Percentiles rank a stretch among this genome's conserved stretches.
Evolutionary conservation across 2,797 vertebrate species (phyloP).

Genomic region (Adrianichthys oophorus): DNA sequence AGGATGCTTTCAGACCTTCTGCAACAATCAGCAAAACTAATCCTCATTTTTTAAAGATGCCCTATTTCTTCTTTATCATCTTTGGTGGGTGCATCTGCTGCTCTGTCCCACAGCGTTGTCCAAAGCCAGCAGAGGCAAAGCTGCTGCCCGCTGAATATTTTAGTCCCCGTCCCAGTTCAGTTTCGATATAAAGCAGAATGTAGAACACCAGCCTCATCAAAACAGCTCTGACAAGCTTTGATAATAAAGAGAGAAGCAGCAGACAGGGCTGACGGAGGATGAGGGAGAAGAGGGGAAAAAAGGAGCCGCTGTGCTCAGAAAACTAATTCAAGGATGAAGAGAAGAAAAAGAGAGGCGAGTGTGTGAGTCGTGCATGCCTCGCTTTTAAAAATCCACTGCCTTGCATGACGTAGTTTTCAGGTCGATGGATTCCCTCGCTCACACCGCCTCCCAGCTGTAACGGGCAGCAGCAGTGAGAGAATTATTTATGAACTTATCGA

Average conservation of each 20-base stretch:
- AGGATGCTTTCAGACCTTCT: not conserved
- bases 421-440: conserved; percentile 35
- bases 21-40: no score
- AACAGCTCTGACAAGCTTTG: not conserved
- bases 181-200: not conserved
- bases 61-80: no score
- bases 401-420: conserved; percentile 37
- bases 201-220: not conserved
- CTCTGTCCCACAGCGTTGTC: no score
- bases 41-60: no score
- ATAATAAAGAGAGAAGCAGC: not conserved
- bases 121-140: no score
- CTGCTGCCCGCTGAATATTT: not conserved
- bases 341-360: not conserved
- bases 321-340: not conserved
- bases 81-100: no score
- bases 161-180: not conserved
- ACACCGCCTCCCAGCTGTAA: conserved; percentile 34
- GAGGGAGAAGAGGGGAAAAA: conserved; percentile 1
- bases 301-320: not conserved
- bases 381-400: not conserved
- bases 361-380: not conserved
- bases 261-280: no score
- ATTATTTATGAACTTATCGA: conserved; percentile 63
- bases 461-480: conserved; percentile 35